Evolutionary conservation across 2,113 vertebrate species (phyloP).

Genomic region (Saccopteryx leptura): DNA sequence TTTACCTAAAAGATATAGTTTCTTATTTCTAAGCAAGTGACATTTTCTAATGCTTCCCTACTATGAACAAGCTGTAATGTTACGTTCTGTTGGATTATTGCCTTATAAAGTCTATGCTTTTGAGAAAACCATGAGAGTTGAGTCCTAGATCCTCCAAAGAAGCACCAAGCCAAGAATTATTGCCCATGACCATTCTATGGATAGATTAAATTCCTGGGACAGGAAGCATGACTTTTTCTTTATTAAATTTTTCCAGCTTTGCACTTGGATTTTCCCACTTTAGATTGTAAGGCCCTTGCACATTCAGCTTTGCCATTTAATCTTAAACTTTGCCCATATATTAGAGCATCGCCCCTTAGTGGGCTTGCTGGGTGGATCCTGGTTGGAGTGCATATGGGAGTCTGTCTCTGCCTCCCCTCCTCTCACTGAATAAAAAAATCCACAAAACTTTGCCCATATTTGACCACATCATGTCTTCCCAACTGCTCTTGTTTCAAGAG

Average conservation of each 20-base stretch:
- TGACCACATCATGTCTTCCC: not conserved
- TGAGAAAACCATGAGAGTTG: not conserved
- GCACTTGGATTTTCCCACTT: not conserved
- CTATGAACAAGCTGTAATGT: not conserved
- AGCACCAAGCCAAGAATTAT: not conserved
- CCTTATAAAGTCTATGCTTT: not conserved
- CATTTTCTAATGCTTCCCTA: not conserved
- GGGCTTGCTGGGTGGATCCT: no score
- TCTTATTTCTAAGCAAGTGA: constrained; percentile 1
- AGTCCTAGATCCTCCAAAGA: not conserved
- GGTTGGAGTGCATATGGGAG: no score
- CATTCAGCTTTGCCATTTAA: not conserved
- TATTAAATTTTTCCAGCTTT: not conserved
- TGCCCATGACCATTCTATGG: not conserved
- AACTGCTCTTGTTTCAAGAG: not conserved
- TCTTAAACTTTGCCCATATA: not conserved
- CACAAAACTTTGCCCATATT: not conserved
- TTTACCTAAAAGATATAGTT: not conserved
- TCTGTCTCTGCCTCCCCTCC: no score
- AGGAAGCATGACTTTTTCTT: not conserved
- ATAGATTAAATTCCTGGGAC: not conserved
- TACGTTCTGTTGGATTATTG: not conserved
- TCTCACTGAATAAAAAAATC: no score
- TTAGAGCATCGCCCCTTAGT: no score
- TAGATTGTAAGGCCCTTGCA: not conserved